Conservation (phyloP, 1,140 invertebrate genomes). For the Orchesella cincta region DNA sequence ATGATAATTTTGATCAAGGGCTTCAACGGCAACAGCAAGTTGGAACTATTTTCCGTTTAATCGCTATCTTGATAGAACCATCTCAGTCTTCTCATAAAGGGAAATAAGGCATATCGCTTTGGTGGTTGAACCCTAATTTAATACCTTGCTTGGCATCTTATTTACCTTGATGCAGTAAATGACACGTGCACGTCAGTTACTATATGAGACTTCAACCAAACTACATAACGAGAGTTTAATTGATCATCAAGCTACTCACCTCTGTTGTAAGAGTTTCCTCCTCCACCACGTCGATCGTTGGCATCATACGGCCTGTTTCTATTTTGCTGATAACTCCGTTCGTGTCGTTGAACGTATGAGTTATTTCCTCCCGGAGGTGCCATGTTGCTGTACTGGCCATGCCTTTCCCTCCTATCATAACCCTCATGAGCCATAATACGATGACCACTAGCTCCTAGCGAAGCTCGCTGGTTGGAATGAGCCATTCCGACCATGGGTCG, state of each 20-base stretch:
- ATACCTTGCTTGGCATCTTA: too few relatives aligned
- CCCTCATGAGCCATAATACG: conserved; percentile 63
- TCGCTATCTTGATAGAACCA: too few relatives aligned
- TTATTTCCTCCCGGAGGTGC: conserved; percentile 36
- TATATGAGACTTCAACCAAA: background rate
- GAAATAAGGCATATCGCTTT: too few relatives aligned
- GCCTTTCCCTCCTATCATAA: conserved; percentile 28
- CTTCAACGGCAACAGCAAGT: too few relatives aligned
- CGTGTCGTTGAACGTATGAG: conserved; percentile 8
- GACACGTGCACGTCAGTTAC: background rate
- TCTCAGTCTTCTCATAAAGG: too few relatives aligned
- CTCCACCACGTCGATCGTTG: conserved; percentile 25
- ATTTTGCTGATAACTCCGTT: conserved; percentile 32
- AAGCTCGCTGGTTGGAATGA: conserved; percentile 64
- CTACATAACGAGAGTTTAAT: background rate
- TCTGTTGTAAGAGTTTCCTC: conserved; percentile 24
- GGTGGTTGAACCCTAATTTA: too few relatives aligned
- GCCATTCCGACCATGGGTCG: conserved; percentile 73
- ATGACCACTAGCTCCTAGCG: conserved; percentile 67
- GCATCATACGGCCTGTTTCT: conserved; percentile 10
- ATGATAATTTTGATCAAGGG: too few relatives aligned
- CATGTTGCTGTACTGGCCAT: conserved; percentile 41
- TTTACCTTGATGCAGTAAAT: background rate
- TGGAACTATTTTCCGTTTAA: too few relatives aligned
- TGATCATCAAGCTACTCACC: background rate